Evolutionary conservation across 2,888 invertebrate species (phyloP).

Genomic region (Tachina lurida): DNA sequence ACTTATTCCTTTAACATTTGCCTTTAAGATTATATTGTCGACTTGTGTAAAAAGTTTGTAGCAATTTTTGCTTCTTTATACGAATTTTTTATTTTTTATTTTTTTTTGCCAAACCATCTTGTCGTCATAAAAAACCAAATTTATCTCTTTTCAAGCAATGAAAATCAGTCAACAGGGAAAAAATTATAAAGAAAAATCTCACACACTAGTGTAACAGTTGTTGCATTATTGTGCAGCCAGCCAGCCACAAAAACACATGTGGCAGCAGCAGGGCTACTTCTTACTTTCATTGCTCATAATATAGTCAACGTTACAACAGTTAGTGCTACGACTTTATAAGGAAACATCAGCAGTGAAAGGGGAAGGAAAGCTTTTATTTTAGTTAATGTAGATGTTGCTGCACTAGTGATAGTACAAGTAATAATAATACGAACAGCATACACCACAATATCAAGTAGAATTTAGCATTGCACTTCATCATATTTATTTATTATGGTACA

Average conservation of each 20-base stretch:
- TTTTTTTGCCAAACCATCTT: conserved; percentile 40
- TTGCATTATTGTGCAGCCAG: conserved; percentile 48
- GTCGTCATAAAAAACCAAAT: conserved; percentile 40
- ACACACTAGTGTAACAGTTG: conserved; percentile 57
- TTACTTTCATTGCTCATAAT: conserved; percentile 49
- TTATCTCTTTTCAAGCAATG: conserved; percentile 63
- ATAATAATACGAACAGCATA: conserved; percentile 56
- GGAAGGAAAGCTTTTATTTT: background rate
- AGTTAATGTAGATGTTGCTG: background rate
- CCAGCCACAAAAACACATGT: conserved; percentile 48
- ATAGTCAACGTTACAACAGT: conserved; percentile 25
- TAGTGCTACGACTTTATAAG: background rate
- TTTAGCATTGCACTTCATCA: conserved; percentile 70
- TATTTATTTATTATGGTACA: conserved; percentile 69
- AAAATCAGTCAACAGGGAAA: conserved; percentile 55
- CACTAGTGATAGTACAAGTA: conserved; percentile 31
- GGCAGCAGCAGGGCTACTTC: conserved; percentile 27
- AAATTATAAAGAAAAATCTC: conserved; percentile 41
- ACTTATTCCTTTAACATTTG: conserved; percentile 60
- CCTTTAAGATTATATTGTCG: conserved; percentile 64
- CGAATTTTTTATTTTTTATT: background rate
- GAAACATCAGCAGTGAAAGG: conserved; percentile 13
- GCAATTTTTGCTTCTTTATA: conserved; percentile 33
- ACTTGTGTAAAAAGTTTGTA: conserved; percentile 47
- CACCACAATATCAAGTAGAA: conserved; percentile 67